These are phyloP conservation scores for Anthopleura sola DNA, from an alignment of 64 coral and sea anemone species.

Conservation along the genomic window DNA sequence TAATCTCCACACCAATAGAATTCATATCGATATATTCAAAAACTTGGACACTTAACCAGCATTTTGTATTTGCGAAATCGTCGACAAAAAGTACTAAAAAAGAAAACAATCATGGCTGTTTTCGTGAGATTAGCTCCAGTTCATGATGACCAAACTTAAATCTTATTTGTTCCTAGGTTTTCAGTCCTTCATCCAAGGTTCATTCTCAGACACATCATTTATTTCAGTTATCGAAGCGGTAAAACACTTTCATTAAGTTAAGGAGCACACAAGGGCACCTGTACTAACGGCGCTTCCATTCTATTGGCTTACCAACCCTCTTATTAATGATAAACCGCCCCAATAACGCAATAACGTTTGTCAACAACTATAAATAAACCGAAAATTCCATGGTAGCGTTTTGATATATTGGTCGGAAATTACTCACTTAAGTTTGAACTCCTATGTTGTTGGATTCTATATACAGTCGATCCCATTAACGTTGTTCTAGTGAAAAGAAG, in stretches of 20 bases:
- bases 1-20: no score
- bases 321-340: not conserved
- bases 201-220: not conserved
- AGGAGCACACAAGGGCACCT: not conserved
- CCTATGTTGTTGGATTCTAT: no score
- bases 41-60: no score
- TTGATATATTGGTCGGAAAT: not conserved
- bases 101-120: not conserved
- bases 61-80: no score
- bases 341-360: not conserved
- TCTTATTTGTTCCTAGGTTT: not conserved
- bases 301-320: not conserved
- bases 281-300: not conserved
- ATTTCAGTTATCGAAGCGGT: not conserved
- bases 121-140: not conserved
- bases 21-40: no score
- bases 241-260: slow-evolving; percentile 3
- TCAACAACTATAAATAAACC: not conserved
- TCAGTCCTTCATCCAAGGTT: not conserved
- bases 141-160: not conserved
- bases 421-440: not conserved
- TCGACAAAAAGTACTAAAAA: no score
- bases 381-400: not conserved
- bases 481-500: no score
- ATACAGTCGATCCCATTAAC: no score